Conservation (phyloP, 2,113 vertebrate species). For the Clarias magur region DNA sequence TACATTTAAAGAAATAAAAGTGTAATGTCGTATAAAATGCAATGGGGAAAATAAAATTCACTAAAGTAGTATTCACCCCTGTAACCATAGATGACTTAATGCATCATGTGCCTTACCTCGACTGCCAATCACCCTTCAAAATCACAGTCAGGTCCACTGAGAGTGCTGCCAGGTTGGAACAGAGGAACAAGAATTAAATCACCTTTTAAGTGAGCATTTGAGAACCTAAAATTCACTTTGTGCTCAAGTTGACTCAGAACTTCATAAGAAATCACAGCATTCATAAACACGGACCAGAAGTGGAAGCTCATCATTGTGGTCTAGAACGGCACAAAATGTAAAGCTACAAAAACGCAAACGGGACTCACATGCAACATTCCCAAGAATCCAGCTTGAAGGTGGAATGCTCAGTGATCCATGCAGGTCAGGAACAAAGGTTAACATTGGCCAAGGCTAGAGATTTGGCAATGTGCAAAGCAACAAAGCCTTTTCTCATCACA, state of each 20-base stretch:
- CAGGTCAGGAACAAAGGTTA: too few relatives aligned
- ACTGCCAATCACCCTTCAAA: background rate
- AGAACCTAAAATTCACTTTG: background rate
- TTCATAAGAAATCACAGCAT: constrained; percentile 67
- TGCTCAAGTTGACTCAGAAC: constrained; percentile 66
- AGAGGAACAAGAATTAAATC: background rate
- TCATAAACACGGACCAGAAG: constrained; percentile 82
- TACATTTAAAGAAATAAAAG: background rate
- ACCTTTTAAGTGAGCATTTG: background rate
- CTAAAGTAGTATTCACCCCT: too few relatives aligned
- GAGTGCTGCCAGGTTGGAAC: too few relatives aligned
- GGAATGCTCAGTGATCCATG: constrained; percentile 72
- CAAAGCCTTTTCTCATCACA: too few relatives aligned
- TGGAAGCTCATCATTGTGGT: constrained; percentile 72
- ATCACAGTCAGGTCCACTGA: background rate
- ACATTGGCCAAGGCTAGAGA: too few relatives aligned
- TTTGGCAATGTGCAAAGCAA: too few relatives aligned
- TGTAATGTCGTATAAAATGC: too few relatives aligned
- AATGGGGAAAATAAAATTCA: too few relatives aligned
- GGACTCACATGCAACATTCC: constrained; percentile 80
- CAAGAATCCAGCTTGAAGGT: constrained; percentile 71
- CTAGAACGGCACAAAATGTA: background rate
- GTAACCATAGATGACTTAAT: too few relatives aligned
- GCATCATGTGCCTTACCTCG: background rate
- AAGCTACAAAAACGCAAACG: background rate